Percentiles rank a stretch among this genome's conserved stretches.
phyloP scores from a whole-genome alignment of 2,888 invertebrate species.

The Horisme vitalbata region DNA sequence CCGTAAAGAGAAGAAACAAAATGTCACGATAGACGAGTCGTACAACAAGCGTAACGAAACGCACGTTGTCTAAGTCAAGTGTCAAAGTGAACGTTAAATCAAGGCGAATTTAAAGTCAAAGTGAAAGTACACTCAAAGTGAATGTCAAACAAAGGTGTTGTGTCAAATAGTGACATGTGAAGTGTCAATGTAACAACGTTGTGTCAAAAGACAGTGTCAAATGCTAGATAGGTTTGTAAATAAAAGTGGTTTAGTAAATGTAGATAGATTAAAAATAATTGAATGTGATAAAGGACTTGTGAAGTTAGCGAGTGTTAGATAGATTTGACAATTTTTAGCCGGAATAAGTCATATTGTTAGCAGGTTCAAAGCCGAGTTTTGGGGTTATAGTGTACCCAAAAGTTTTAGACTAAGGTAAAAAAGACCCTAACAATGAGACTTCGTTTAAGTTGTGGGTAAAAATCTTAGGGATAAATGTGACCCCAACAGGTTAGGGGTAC shows the following conservation, averaged over 20 bases:
- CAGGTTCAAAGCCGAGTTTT: slow-evolving; percentile 12
- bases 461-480: background rate
- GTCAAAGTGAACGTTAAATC: slow-evolving; percentile 6
- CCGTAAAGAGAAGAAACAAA: slow-evolving; percentile 77
- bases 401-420: background rate
- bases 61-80: slow-evolving; percentile 60
- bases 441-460: too few relatives aligned
- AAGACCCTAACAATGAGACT: too few relatives aligned
- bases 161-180: slow-evolving; percentile 17
- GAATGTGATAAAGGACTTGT: slow-evolving; percentile 64
- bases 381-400: slow-evolving; percentile 5
- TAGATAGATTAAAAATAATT: slow-evolving; percentile 74
- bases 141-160: slow-evolving; percentile 3
- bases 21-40: slow-evolving; percentile 76
- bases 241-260: slow-evolving; percentile 64
- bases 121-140: slow-evolving; percentile 9
- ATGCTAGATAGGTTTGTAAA: slow-evolving; percentile 52
- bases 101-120: slow-evolving; percentile 4
- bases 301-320: slow-evolving; percentile 47
- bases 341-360: slow-evolving; percentile 34
- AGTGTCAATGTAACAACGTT: slow-evolving; percentile 28
- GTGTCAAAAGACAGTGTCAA: slow-evolving; percentile 28
- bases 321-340: slow-evolving; percentile 40
- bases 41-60: slow-evolving; percentile 74
- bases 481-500: background rate